Evolutionary conservation across 1,140 invertebrate species (phyloP), one percentile per base, ranked within the genome.

Genomic region (Phymorhynchus buccinoides): DNA sequence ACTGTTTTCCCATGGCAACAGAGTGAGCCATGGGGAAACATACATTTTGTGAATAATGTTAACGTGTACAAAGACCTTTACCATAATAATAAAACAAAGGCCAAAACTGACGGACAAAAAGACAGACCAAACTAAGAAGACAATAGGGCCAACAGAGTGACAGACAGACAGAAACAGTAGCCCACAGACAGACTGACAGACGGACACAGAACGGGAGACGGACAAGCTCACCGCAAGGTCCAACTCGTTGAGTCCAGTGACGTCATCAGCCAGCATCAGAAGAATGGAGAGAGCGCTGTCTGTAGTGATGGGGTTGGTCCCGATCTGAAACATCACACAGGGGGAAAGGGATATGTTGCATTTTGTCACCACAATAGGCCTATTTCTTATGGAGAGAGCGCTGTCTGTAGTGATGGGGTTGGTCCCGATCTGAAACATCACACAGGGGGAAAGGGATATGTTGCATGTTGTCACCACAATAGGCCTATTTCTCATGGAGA

Each of bases 321-420:
- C 90, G 84, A 92, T 88, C 90, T 89, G 78, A 39, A 32, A 62
- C n/a, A n/a, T n/a, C n/a, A n/a, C n/a, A n/a, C n/a, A n/a, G n/a
- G n/a, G n/a, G n/a, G n/a, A n/a, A n/a, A n/a, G n/a, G n/a, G n/a
- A n/a, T n/a, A n/a, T n/a, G n/a, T n/a, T n/a, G n/a, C n/a, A n/a
- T n/a, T n/a, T n/a, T n/a, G n/a, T n/a, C n/a, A n/a, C n/a, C n/a
- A n/a, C n/a, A n/a, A n/a, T n/a, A n/a, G n/a, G n/a, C n/a, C n/a
- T n/a, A n/a, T n/a, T n/a, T n/a, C n/a, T n/a, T n/a, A 91, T 88
- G 16, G 89, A 87, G 12, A 87, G 86, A n/a, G 90, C 90, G 32
- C 88, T 89, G 30, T 89, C 90, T 52, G 90, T 89, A 16, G 90
- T 89, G 14, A 91, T 88, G n/a, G 90, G 90, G 48, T 91, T 91